Evolutionary conservation across 2,797 vertebrate genomes (phyloP), one percentile per base, ranked within the genome.

Genomic region (Chaetodon trifasciatus): DNA sequence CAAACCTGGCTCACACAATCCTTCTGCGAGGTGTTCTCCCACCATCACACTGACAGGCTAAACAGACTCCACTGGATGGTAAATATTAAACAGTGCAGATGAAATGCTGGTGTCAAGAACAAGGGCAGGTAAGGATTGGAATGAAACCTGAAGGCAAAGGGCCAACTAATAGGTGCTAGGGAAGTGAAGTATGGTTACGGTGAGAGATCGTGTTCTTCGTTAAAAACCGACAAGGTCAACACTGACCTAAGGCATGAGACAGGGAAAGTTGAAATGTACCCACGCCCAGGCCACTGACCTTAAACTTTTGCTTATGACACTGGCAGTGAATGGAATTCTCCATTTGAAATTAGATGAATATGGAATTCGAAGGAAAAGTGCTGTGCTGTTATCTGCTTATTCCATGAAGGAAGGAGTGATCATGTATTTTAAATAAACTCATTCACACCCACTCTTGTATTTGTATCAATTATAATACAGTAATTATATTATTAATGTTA

Each of bases 21-120:
- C 37, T 39, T 75, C 32, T 44, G 32, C 21, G 15, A 77, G 47
- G 49, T 80, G 70, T 79, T 87, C 16, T 39, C 47, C 74, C 12
- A 47, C 74, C 55, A 8, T 84, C 52, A 74, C 9, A 11, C 28
- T 77, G 81, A 89, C 81, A 89, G 68, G 61, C 74, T 47, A 81
- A 87, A 86, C 52, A 15, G 62, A 24, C 52, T 81, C 46, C 46
- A 53, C 56, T 32, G 50, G 19, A 66, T 71, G 62, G n/a, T 42
- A 77, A 76, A 79, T 53, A 62, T 72, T 39, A 73, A 71, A 64
- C 24, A 66, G 63, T 46, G 17, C 16, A 79, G 69, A 62, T 69
- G 5, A 83, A 77, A 70, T 68, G 37, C 24, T 37, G 6, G 46
- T 78, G 65, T 77, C 37, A 80, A 28, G 68, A 79, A 53, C 10